These are phyloP conservation scores for Allophyes oxyacanthae DNA, from an alignment of 2,888 invertebrate genomes.

Conservation along the genomic window DNA sequence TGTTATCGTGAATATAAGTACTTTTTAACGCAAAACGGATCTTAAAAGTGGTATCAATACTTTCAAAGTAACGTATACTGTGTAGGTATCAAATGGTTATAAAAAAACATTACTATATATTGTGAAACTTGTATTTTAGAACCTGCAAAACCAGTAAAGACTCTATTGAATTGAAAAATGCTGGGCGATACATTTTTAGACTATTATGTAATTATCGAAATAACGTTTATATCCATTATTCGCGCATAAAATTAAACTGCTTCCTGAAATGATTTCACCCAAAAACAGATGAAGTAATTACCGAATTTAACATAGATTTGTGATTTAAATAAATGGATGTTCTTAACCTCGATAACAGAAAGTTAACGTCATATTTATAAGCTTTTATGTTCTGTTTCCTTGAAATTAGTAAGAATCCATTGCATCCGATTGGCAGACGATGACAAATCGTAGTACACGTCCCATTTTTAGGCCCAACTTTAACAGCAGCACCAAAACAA, in stretches of 20 bases:
- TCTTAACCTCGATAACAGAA: no score
- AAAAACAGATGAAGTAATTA: slow-evolving; percentile 6
- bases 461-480: neutral
- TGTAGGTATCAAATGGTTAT: neutral
- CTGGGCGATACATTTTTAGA: slow-evolving; percentile 1
- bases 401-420: neutral
- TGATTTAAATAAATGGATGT: neutral
- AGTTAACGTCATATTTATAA: no score
- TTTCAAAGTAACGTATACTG: neutral
- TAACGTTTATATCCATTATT: slow-evolving; percentile 4
- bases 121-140: slow-evolving; percentile 14
- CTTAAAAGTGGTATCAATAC: neutral
- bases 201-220: slow-evolving; percentile 2
- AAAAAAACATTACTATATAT: neutral
- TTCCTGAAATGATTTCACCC: slow-evolving; percentile 4
- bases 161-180: slow-evolving; percentile 7
- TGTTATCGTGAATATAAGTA: neutral
- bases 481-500: slow-evolving; percentile 7
- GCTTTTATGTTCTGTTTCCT: neutral
- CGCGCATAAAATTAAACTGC: slow-evolving; percentile 7
- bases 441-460: neutral
- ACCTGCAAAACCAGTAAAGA: slow-evolving; percentile 26
- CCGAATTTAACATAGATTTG: slow-evolving; percentile 5
- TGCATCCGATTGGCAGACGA: neutral
- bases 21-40: neutral